Evolutionary conservation across 2,113 vertebrate genomes (phyloP), one percentile per base, ranked within the genome.

Genomic region (Oceanites oceanicus): DNA sequence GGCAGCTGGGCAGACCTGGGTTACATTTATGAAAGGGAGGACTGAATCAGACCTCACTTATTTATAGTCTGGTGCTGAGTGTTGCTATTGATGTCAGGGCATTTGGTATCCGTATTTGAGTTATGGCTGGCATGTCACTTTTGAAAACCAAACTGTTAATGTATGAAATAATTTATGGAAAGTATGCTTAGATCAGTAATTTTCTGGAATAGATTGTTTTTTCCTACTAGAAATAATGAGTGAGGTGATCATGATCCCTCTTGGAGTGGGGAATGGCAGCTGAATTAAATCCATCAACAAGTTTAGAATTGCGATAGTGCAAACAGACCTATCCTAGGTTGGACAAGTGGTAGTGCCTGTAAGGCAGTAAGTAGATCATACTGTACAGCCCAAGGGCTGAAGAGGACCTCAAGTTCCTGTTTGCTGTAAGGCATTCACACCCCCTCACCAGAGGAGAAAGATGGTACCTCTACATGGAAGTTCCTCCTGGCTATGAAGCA

Each of bases 131-230:
- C 30, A 52, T 6, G 5, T 62, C 18, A 17, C 27, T 86, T 85
- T 30, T 59, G 63, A 52, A 88, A 90, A 49, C 42, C 15, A 9
- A 66, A 65, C 55, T 40, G 15, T 11, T 95, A 36, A 65, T 88
- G 84, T 84, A n/a, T 79, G 42, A 38, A 13, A 88, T 95, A 36
- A 65, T 88, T 88, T 84, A n/a, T 79, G 42, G 42, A 13, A 88
- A 77, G 25, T 47, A 50, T 67, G 36, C n/a, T 77, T 77, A 34
- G 50, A 84, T 80, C 26, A 30, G 32, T 78, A 58, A 65, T 76
- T 83, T 72, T 86, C 52, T 78, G 29, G 11, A 73, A 55, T 4
- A 80, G 11, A 22, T 58, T 74, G 16, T 0, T 21, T 94, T 78
- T 76, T 49, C 9, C 4, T 61, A 19, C 25, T 68, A 45, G 55